Evolutionary conservation across 23 tunicate species (phyloP).

Genomic region (Styela plicata): DNA sequence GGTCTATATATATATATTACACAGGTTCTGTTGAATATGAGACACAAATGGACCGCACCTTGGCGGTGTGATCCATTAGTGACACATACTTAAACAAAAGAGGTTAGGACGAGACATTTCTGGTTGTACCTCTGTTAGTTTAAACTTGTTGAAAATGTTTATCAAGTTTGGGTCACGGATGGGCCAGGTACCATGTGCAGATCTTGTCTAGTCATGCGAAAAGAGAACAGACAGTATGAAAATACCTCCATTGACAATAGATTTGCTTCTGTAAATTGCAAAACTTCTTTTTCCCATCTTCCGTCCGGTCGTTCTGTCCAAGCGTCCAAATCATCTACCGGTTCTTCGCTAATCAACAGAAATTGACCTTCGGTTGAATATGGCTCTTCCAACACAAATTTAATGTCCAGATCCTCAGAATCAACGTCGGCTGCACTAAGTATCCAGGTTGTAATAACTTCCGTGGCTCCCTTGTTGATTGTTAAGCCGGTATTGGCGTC

Average conservation of each 20-base stretch:
- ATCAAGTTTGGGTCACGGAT: too few relatives aligned
- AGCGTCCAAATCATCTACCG: conserved; percentile 34
- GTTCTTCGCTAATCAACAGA: conserved; percentile 34
- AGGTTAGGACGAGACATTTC: too few relatives aligned
- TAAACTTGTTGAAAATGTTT: too few relatives aligned
- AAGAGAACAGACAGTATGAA: too few relatives aligned
- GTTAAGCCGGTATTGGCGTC: conserved; percentile 75
- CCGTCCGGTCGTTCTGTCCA: conserved; percentile 37
- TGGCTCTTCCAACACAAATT: conserved; percentile 49
- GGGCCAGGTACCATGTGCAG: too few relatives aligned
- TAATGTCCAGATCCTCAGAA: conserved; percentile 40
- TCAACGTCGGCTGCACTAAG: conserved; percentile 74
- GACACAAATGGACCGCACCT: too few relatives aligned
- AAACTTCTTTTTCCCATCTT: conserved; percentile 51
- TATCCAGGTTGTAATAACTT: conserved; percentile 48
- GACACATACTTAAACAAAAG: too few relatives aligned
- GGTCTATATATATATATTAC: too few relatives aligned
- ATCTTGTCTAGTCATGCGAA: too few relatives aligned
- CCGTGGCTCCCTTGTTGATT: conserved; percentile 62
- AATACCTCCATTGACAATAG: conserved; percentile 14
- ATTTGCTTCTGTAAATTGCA: conserved; percentile 46
- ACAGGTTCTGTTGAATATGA: too few relatives aligned
- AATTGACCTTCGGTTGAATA: conserved; percentile 63
- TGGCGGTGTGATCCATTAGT: too few relatives aligned
- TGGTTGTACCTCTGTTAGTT: too few relatives aligned